phyloP scores from a whole-genome alignment of 2,113 vertebrate species.

The Larimichthys crocea region DNA sequence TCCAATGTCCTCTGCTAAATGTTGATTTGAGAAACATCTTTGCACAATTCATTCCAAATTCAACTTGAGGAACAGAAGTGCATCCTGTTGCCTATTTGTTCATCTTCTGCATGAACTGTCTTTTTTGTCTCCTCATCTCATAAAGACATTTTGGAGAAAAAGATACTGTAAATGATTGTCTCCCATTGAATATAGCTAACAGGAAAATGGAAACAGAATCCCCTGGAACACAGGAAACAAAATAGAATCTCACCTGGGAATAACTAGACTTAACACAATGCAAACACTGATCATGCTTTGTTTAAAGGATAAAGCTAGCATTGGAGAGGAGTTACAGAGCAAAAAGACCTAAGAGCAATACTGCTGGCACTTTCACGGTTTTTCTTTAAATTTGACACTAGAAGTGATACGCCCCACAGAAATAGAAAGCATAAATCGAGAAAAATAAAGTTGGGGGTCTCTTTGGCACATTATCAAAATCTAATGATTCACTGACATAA shows the following conservation, averaged over 20 bases:
- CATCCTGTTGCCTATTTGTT: constrained; percentile 26
- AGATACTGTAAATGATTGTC: constrained; percentile 28
- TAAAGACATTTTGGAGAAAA: constrained; percentile 26
- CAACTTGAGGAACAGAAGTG: constrained; percentile 38
- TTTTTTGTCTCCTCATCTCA: constrained; percentile 27
- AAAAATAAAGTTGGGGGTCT: background rate
- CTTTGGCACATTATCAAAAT: background rate
- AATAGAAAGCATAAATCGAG: background rate
- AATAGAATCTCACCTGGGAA: constrained; percentile 93
- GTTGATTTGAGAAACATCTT: constrained; percentile 37
- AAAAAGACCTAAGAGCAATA: constrained; percentile 88
- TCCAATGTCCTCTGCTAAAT: constrained; percentile 57
- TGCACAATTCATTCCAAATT: constrained; percentile 41
- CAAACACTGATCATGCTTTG: constrained; percentile 95
- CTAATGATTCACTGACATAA: background rate
- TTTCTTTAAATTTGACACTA: constrained; percentile 18
- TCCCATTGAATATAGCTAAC: constrained; percentile 35
- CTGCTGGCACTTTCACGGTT: constrained; percentile 89
- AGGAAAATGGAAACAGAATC: constrained; percentile 81
- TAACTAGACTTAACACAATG: constrained; percentile 88
- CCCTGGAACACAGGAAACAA: constrained; percentile 93
- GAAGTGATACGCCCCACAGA: constrained; percentile 7
- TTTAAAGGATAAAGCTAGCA: constrained; percentile 86
- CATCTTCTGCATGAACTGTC: background rate
- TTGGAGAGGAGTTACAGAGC: constrained; percentile 91